Base-by-base conservation (phyloP, 2,113 vertebrate species). In the Casuarius casuarius region DNA sequence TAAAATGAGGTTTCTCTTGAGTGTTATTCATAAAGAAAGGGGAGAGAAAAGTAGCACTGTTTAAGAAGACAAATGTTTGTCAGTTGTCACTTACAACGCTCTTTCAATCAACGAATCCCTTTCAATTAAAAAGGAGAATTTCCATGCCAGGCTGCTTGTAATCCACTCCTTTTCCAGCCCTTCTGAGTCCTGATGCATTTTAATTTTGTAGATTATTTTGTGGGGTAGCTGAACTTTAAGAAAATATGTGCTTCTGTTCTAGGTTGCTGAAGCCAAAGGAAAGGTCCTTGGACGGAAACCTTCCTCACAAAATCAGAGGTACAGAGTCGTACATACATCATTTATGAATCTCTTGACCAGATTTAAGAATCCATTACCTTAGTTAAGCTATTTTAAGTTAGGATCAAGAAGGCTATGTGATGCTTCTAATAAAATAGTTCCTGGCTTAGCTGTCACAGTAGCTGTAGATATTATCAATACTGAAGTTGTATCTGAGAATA, bases 251-350 rank as follows among this genome's bases (percentile, higher is more conserved):
- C 12, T 56, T 92, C 42, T 72, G 3, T 73, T 96, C 73, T 66
- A 98, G 98, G 93, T 98, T 17, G 7, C 84, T 84, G 65, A 82
- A 89, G 94, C 96, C 38, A 97, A 98, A 90, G 71, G 7, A 40
- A 97, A n/a, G 66, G 28, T 94, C 77, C n/a, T 96, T n/a, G 42
- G 77, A 17, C 79, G 68, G 62, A 92, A 84, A 15, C 0, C 0
- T n/a, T 72, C 70, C 14, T 68, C 76, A 33, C 68, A 61, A 87
- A 84, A 9, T 77, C 72, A 54, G 73, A 97, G 96, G 97, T 97
- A 95, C 7, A 33, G 20, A 20, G 33, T 51, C 40, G 31, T 18
- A 17, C 0, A 0, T 5, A 3, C 7, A 28, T 5, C 8, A 2
- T 20, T 70, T 51, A 29, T n/a, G 17, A 84, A 29, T 8, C 0